Conservation (phyloP, 1,140 invertebrate species). For the Drosophila nebulosa region DNA sequence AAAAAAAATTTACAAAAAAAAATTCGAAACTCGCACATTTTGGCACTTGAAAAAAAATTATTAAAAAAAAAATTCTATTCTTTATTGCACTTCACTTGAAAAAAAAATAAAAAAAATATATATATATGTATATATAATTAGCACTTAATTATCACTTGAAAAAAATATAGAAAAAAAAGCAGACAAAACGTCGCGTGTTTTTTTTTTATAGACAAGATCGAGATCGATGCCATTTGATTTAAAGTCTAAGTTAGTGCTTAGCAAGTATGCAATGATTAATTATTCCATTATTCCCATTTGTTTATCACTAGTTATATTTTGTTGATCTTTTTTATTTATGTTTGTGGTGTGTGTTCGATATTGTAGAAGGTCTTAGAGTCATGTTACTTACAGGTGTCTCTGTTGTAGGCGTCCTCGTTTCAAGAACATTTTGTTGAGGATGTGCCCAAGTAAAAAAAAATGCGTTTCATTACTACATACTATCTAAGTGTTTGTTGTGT, state of each 20-base stretch:
- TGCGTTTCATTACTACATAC: conserved; percentile 44
- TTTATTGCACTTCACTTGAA: conserved; percentile 52
- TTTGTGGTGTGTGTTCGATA: neutral
- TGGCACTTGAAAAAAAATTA: conserved; percentile 22
- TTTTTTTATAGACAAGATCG: no score
- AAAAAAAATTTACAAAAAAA: conserved; percentile 19
- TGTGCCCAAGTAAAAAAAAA: conserved; percentile 49
- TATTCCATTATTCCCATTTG: neutral
- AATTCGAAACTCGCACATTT: neutral
- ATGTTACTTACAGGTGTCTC: conserved; percentile 67
- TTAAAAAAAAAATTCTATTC: conserved; percentile 15
- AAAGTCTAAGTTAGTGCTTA: conserved; percentile 37
- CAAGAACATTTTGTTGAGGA: conserved; percentile 57
- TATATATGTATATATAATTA: neutral
- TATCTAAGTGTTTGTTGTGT: conserved; percentile 53
- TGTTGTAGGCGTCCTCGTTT: conserved; percentile 62
- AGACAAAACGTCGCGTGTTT: conserved; percentile 4
- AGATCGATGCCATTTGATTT: conserved; percentile 9
- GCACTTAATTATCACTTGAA: conserved; percentile 23
- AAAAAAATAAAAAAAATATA: conserved; percentile 23
- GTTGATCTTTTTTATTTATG: conserved; percentile 5
- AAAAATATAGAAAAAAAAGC: conserved; percentile 24
- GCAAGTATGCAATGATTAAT: conserved; percentile 7
- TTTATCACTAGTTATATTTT: conserved; percentile 18
- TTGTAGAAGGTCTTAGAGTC: conserved; percentile 33